Conservation (phyloP, 2,113 vertebrate species). For the Mugil cephalus region DNA sequence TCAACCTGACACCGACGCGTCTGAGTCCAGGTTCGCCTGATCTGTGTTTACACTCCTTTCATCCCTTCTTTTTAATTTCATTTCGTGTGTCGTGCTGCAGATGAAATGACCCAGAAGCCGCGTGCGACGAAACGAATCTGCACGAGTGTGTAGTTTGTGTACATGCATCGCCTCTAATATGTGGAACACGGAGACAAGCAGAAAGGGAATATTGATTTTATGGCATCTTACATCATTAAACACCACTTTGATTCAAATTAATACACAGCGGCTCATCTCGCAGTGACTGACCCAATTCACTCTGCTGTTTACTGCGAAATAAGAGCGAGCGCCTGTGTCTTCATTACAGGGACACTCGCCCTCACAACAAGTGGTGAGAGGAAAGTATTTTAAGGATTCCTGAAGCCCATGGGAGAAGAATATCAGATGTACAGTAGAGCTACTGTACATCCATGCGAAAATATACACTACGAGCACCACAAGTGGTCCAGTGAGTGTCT, state of each 20-base stretch:
- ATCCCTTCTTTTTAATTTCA: neutral
- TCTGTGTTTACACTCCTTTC: neutral
- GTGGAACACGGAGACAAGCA: conserved; percentile 1
- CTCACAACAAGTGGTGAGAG: neutral
- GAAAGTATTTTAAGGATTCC: neutral
- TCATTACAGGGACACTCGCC: conserved; percentile 12
- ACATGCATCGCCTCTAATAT: conserved; percentile 1
- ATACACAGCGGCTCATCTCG: conserved; percentile 13
- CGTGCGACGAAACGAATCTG: neutral
- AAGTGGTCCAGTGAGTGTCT: conserved; percentile 15
- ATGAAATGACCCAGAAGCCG: conserved; percentile 42
- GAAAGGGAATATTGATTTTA: conserved; percentile 49
- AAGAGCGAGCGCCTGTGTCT: conserved; percentile 14
- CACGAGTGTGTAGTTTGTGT: conserved; percentile 9
- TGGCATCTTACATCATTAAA: conserved; percentile 53
- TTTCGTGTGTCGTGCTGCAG: conserved; percentile 11
- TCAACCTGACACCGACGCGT: conserved; percentile 12
- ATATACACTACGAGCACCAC: neutral
- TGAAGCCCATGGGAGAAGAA: neutral
- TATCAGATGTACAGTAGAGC: conserved; percentile 9
- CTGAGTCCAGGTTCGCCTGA: neutral
- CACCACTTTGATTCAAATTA: conserved; percentile 25
- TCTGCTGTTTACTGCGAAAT: conserved; percentile 7
- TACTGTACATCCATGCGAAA: conserved; percentile 11
- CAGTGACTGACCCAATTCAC: conserved; percentile 10